Conservation (phyloP, 1,140 invertebrate species). For the Neuroterus valhalla region DNA sequence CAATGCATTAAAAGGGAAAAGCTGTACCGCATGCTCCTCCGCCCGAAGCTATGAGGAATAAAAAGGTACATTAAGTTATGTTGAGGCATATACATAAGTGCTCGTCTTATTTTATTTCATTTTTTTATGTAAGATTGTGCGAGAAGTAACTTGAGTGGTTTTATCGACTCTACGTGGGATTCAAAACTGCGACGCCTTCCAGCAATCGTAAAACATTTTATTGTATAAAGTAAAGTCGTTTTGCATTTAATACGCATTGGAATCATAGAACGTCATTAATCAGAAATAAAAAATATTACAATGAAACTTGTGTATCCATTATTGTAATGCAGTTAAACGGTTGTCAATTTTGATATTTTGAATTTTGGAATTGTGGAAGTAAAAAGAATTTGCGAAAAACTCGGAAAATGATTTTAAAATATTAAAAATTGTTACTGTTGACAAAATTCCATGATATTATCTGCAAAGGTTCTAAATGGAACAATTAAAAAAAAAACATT, state of each 20-base stretch:
- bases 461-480: too few relatives aligned
- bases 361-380: too few relatives aligned
- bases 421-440: too few relatives aligned
- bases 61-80: constrained; percentile 3
- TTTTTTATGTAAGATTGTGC: not conserved
- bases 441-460: too few relatives aligned
- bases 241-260: not conserved
- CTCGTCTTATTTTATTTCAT: not conserved
- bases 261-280: not conserved
- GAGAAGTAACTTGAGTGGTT: not conserved
- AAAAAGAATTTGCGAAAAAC: too few relatives aligned
- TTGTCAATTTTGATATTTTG: too few relatives aligned
- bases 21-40: not conserved
- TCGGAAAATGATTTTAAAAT: too few relatives aligned
- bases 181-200: not conserved
- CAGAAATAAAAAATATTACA: too few relatives aligned
- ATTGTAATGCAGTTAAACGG: too few relatives aligned
- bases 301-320: too few relatives aligned
- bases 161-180: constrained; percentile 6
- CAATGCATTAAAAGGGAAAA: not conserved
- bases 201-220: not conserved
- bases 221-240: not conserved
- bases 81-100: not conserved
- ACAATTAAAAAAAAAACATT: too few relatives aligned
- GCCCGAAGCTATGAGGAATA: not conserved